These are phyloP conservation scores for Hesperia comma DNA, from an alignment of 2,888 invertebrate species.

Conservation along the genomic window DNA sequence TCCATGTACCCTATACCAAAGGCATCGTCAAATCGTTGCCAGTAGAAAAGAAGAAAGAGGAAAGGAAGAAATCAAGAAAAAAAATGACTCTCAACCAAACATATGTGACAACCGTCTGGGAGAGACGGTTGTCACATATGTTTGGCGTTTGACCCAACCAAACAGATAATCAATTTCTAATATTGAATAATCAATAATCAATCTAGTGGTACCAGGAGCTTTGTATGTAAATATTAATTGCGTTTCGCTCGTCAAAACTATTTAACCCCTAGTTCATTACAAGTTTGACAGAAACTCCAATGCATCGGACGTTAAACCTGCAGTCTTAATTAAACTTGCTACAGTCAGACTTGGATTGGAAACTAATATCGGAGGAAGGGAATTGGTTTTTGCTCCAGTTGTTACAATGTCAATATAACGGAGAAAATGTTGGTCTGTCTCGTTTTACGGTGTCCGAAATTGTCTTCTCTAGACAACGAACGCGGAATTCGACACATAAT, in stretches of 20 bases:
- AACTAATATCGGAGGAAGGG: neutral
- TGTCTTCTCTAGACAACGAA: neutral
- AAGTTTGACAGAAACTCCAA: neutral
- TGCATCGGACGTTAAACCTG: neutral
- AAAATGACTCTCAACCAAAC: no score
- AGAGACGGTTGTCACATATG: no score
- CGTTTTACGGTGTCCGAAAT: neutral
- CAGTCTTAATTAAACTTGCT: neutral
- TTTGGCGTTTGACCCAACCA: no score
- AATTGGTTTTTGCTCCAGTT: slow-evolving; percentile 8
- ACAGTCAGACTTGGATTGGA: neutral
- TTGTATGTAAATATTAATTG: neutral
- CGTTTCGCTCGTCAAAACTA: neutral
- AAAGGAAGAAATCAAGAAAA: no score
- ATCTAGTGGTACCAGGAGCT: no score
- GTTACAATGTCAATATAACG: neutral
- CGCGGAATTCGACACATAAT: no score
- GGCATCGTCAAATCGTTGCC: no score
- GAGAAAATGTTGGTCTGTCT: neutral
- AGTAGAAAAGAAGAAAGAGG: no score
- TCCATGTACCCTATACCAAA: no score
- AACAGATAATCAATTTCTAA: no score
- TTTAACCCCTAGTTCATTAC: neutral
- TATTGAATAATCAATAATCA: no score
- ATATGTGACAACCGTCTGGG: no score